phyloP scores from a whole-genome alignment of 2,888 invertebrate species.

The Drosophila vallismaia region DNA sequence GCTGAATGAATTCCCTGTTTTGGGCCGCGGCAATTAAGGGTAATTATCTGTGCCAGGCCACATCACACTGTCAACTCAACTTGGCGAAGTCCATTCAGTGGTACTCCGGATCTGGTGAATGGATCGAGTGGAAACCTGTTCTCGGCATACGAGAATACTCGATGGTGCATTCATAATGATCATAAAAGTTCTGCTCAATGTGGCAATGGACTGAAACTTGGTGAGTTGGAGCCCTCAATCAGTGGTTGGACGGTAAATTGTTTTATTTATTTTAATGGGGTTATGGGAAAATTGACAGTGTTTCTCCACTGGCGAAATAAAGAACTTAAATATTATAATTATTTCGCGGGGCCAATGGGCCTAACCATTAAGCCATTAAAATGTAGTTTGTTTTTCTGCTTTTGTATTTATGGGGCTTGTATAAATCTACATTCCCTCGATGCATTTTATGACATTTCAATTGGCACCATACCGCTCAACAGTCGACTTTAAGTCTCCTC shows the following conservation, averaged over 20 bases:
- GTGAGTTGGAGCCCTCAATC: constrained; percentile 9
- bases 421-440: constrained; percentile 5
- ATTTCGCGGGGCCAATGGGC: background rate
- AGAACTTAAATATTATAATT: background rate
- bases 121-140: constrained; percentile 70
- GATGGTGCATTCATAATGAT: constrained; percentile 31
- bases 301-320: too few species aligned
- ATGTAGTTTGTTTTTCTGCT: background rate
- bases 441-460: constrained; percentile 15
- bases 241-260: constrained; percentile 4
- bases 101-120: constrained; percentile 30
- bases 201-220: background rate
- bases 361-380: background rate
- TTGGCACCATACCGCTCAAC: constrained; percentile 16
- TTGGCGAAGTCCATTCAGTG: constrained; percentile 41
- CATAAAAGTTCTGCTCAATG: constrained; percentile 6
- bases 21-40: constrained; percentile 70
- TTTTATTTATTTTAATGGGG: background rate
- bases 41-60: constrained; percentile 62
- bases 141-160: constrained; percentile 33
- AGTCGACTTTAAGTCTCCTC: constrained; percentile 44
- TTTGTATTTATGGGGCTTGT: background rate
- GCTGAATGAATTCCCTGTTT: constrained; percentile 60
- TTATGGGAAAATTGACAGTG: background rate
- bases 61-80: constrained; percentile 51